Evolutionary conservation across 2,888 invertebrate species (phyloP).

Genomic region (Diaperis boleti): DNA sequence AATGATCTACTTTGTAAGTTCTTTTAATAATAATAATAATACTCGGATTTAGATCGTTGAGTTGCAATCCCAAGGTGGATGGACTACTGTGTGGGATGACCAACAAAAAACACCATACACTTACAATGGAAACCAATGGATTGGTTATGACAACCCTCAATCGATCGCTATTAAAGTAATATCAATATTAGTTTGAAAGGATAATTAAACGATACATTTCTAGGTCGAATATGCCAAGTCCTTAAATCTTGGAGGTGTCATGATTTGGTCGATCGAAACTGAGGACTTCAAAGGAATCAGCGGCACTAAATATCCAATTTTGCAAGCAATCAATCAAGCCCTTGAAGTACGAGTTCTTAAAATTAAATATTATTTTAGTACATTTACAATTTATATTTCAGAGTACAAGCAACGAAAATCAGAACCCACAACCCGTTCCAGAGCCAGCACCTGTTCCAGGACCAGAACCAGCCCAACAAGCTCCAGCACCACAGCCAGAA

Average conservation of each 20-base stretch:
- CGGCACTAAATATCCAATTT: slow-evolving; percentile 57
- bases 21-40: background rate
- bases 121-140: slow-evolving; percentile 72
- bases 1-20: slow-evolving; percentile 45
- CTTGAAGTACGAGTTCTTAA: slow-evolving; percentile 50
- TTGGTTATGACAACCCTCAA: slow-evolving; percentile 74
- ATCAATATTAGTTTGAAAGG: background rate
- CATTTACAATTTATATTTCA: slow-evolving; percentile 6
- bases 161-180: slow-evolving; percentile 70
- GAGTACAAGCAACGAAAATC: slow-evolving; percentile 14
- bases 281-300: slow-evolving; percentile 79
- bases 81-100: slow-evolving; percentile 69
- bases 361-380: background rate
- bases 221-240: slow-evolving; percentile 54
- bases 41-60: slow-evolving; percentile 68
- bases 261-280: slow-evolving; percentile 84
- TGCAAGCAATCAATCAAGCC: slow-evolving; percentile 69
- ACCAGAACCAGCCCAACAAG: slow-evolving; percentile 10
- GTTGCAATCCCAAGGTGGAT: slow-evolving; percentile 67
- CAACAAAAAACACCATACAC: slow-evolving; percentile 74
- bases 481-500: background rate
- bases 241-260: slow-evolving; percentile 69
- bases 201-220: background rate
- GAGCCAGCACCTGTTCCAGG: too few relatives aligned
- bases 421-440: slow-evolving; percentile 16